Percentiles rank a stretch among this genome's conserved stretches.
phyloP scores from a whole-genome alignment of 2,888 invertebrate genomes.

The Spilarctia lutea region DNA sequence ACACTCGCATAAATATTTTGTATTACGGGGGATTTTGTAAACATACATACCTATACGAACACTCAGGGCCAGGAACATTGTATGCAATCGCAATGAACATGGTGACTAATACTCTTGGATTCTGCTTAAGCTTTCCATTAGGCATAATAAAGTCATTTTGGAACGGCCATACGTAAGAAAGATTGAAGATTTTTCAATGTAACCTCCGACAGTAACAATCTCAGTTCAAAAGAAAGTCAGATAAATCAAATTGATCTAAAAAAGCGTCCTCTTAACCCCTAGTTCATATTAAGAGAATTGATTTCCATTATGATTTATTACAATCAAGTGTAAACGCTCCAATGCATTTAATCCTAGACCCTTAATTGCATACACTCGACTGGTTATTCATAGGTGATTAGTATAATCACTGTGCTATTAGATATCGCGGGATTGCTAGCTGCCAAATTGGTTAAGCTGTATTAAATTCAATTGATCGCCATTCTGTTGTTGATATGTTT shows the following conservation, averaged over 20 bases:
- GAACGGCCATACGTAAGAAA: too few relatives aligned
- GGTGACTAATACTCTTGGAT: too few relatives aligned
- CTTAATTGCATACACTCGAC: slow-evolving; percentile 66
- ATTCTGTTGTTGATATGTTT: background rate
- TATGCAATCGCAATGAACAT: too few relatives aligned
- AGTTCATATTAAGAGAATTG: slow-evolving; percentile 17
- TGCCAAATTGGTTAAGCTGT: slow-evolving; percentile 9
- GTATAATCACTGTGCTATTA: slow-evolving; percentile 56
- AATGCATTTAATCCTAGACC: slow-evolving; percentile 53
- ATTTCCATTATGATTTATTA: slow-evolving; percentile 57
- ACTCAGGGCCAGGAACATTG: too few relatives aligned
- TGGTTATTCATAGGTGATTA: slow-evolving; percentile 68
- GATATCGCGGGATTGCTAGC: slow-evolving; percentile 41
- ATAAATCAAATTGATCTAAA: background rate
- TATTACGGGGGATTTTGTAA: too few relatives aligned
- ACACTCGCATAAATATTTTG: too few relatives aligned
- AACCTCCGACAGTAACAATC: background rate
- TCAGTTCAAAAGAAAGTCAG: background rate
- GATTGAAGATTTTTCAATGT: background rate
- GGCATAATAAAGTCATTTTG: too few relatives aligned
- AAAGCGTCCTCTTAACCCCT: background rate
- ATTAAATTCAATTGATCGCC: slow-evolving; percentile 11
- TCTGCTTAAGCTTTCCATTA: too few relatives aligned
- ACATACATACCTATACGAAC: too few relatives aligned
- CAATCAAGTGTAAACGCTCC: slow-evolving; percentile 61